Evolutionary conservation across 2,888 invertebrate species (phyloP), one percentile per base, ranked within the genome.

Genomic region (Herminia tarsipennalis): DNA sequence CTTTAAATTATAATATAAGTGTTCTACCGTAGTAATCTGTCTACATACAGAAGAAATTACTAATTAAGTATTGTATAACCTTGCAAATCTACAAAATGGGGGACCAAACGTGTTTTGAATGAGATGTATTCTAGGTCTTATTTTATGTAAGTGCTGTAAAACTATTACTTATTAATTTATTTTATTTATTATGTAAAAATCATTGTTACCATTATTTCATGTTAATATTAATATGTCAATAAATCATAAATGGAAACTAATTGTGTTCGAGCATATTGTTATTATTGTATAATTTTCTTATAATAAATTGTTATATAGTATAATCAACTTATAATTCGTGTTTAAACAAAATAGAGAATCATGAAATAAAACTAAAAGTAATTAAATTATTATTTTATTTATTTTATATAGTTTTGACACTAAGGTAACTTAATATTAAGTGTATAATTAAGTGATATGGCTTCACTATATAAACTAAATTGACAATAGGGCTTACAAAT

Each of bases 401-500:
- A 68, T 53, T 70, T 70, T 71, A 56, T 65, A 60, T 74, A 71
- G 66, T 64, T 70, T 66, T 56, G 76, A 51, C 40, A 35, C 36
- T 66, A 66, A 69, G 90, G 88, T 89, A 89, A 90, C 89, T 86
- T 89, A 88, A 73, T 40, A 77, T 76, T 82, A 65, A 74, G 72
- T 67, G 70, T 83, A 82, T 68, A 76, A 69, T 70, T 82, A 81
- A 81, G 77, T 84, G 85, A 85, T 90, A 90, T 90, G 89, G 89
- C 89, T 86, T 85, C 81, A 80, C 81, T 81, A 81, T 74, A 71
- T 35, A 45, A 62, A 53, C 62, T 70, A 75, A 51, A 49, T 73
- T 70, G 55, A 61, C 59, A 56, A 60, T 57, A 53, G 46, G 47
- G 25, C 49, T 53, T 43, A 49, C n/a, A 5, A 28, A 17, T 49